phyloP scores from a whole-genome alignment of 2,888 invertebrate genomes.

The Isoperla grammatica region DNA sequence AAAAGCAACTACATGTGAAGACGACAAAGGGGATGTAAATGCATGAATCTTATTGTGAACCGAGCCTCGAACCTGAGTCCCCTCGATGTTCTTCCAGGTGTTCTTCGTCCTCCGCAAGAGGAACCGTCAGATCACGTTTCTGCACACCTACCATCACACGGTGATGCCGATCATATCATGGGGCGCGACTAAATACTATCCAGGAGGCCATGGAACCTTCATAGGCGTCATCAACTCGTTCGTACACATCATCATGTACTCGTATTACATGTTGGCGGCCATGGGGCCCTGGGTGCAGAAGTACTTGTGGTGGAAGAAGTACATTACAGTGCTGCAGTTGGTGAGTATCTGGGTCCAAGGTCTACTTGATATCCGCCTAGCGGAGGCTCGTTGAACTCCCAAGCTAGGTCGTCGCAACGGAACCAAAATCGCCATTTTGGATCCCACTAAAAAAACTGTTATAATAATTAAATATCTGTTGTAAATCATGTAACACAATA shows the following conservation, averaged over 20 bases:
- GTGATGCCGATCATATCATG: slow-evolving; percentile 39
- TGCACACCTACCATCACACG: slow-evolving; percentile 50
- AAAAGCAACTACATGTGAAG: no score
- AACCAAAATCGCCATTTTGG: no score
- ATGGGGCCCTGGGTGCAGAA: slow-evolving; percentile 37
- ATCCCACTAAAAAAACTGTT: no score
- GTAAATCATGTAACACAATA: no score
- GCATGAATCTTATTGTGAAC: no score
- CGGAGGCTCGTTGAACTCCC: no score
- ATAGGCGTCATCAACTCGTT: slow-evolving; percentile 43
- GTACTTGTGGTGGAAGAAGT: slow-evolving; percentile 40
- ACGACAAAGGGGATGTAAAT: no score
- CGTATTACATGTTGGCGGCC: slow-evolving; percentile 38
- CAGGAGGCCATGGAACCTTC: slow-evolving; percentile 39
- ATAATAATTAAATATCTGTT: no score
- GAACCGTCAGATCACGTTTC: slow-evolving; percentile 47
- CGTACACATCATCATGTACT: slow-evolving; percentile 39
- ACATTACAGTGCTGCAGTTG: slow-evolving; percentile 39
- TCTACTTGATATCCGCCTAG: no score
- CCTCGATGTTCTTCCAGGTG: slow-evolving; percentile 35
- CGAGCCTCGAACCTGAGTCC: no score
- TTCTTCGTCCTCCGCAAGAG: slow-evolving; percentile 51
- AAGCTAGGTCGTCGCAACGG: no score
- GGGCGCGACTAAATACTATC: slow-evolving; percentile 48
- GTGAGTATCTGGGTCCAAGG: no score